phyloP scores from a whole-genome alignment of 2,113 vertebrate species.

The Onychorhynchus coronatus region DNA sequence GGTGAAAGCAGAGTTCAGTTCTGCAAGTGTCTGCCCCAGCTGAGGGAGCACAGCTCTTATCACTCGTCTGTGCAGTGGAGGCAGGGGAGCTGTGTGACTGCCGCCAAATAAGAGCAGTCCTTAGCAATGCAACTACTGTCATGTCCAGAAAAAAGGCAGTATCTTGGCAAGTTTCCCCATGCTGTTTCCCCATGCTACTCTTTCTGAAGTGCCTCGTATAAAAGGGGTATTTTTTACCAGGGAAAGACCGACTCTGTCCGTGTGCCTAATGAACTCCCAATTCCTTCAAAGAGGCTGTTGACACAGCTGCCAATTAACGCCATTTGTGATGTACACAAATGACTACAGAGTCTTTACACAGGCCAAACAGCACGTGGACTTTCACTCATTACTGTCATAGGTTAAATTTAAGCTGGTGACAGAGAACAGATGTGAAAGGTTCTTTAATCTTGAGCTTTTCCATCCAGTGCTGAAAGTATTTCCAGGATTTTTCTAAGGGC shows the following conservation, averaged over 20 bases:
- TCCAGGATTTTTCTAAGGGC: background rate
- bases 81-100: rapidly evolving
- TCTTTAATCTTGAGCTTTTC: constrained; percentile 14
- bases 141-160: constrained; percentile 1
- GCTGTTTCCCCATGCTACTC: background rate
- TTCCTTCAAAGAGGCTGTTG: constrained; percentile 27
- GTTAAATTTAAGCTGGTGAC: constrained; percentile 12
- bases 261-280: background rate
- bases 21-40: background rate
- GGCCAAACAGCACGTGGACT: background rate
- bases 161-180: background rate
- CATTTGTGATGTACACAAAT: constrained; percentile 19
- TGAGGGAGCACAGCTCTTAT: background rate
- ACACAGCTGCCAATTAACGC: constrained; percentile 41
- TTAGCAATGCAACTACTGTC: background rate
- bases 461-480: background rate
- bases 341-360: background rate
- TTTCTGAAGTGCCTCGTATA: background rate
- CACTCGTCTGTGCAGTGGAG: background rate
- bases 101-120: rapidly evolving
- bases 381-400: constrained; percentile 1
- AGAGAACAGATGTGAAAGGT: background rate
- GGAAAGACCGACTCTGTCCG: background rate
- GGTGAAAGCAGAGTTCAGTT: background rate
- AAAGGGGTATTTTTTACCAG: background rate